Conservation (phyloP, 2,113 vertebrate genomes). For the Pseudopodoces humilis region DNA sequence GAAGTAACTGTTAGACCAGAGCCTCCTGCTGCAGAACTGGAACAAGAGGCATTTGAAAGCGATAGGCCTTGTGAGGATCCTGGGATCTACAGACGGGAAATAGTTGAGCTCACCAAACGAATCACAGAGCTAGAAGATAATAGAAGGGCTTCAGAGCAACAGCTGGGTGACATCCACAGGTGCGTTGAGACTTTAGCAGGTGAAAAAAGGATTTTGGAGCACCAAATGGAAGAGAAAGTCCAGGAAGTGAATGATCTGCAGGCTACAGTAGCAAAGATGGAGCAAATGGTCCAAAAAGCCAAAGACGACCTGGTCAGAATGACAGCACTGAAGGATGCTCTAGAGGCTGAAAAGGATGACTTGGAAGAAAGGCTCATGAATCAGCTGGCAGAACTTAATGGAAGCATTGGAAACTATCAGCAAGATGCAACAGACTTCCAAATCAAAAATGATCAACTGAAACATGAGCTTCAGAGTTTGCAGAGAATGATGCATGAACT, state of each 20-base stretch:
- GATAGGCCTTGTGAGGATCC: slow-evolving; percentile 8
- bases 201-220: slow-evolving; percentile 69
- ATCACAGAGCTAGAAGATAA: slow-evolving; percentile 62
- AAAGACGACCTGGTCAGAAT: slow-evolving; percentile 78
- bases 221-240: slow-evolving; percentile 53
- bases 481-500: slow-evolving; percentile 77
- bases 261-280: slow-evolving; percentile 49
- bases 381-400: slow-evolving; percentile 95
- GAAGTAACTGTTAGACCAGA: neutral
- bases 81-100: slow-evolving; percentile 30
- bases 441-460: slow-evolving; percentile 79
- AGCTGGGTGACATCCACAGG: neutral
- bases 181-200: slow-evolving; percentile 38
- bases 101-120: slow-evolving; percentile 58
- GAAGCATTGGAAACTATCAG: slow-evolving; percentile 94
- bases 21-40: neutral
- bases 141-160: slow-evolving; percentile 44
- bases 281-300: slow-evolving; percentile 54
- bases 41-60: neutral
- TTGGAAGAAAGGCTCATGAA: slow-evolving; percentile 97
- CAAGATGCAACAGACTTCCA: slow-evolving; percentile 86
- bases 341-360: slow-evolving; percentile 91
- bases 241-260: slow-evolving; percentile 56
- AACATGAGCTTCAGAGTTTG: slow-evolving; percentile 76
- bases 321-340: slow-evolving; percentile 67